These are phyloP conservation scores for Tiaroga cobitis DNA, from an alignment of 2,797 vertebrate species.

Conservation along the genomic window DNA sequence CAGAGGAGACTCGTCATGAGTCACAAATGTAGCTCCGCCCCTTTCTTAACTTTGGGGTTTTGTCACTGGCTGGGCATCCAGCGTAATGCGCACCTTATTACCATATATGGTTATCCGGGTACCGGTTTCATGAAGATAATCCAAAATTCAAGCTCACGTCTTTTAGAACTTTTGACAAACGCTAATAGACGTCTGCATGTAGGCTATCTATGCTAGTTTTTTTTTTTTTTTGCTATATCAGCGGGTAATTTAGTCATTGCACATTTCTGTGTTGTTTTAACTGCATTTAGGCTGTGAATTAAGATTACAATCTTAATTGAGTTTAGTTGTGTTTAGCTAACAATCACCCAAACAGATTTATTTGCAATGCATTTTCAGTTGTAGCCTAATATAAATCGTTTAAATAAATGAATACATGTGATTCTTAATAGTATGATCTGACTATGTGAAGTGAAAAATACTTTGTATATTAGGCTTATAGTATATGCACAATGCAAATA, in stretches of 20 bases:
- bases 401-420: background rate
- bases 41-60: conserved; percentile 30
- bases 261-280: background rate
- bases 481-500: background rate
- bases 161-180: background rate
- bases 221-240: background rate
- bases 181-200: background rate
- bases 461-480: background rate
- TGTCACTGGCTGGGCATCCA: conserved; percentile 52
- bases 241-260: background rate
- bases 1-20: background rate
- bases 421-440: background rate
- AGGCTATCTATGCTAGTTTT: too few relatives aligned
- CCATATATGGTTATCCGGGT: conserved; percentile 62
- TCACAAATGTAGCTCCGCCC: conserved; percentile 28
- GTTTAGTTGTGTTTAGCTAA: background rate
- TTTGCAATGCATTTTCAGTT: background rate
- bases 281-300: background rate
- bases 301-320: background rate
- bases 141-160: background rate
- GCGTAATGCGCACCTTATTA: background rate
- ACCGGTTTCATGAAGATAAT: background rate
- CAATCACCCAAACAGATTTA: background rate
- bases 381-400: background rate
- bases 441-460: background rate